A percentile compares a stretch with the other conserved stretches of the same genome.
phyloP scores from a whole-genome alignment of 2,888 invertebrate species.

The Alviniconcha strummeri region DNA sequence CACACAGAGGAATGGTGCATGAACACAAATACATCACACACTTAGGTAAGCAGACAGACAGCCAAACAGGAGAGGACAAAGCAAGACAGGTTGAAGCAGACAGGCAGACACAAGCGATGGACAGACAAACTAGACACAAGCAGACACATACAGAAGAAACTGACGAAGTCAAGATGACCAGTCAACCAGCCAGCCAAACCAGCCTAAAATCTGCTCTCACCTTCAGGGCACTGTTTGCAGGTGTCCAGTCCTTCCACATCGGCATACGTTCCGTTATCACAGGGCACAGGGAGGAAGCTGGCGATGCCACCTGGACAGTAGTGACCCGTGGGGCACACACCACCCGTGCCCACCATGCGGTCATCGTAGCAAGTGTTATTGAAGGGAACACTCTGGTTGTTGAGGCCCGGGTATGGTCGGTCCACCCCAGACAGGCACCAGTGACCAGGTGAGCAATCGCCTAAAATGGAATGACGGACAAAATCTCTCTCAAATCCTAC shows the following conservation, averaged over 20 bases:
- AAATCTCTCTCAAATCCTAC: too few species aligned
- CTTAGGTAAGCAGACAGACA: too few species aligned
- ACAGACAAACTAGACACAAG: background rate
- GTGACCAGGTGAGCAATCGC: conserved; percentile 66
- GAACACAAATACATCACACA: too few species aligned
- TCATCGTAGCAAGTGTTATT: conserved; percentile 65
- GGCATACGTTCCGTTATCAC: conserved; percentile 68
- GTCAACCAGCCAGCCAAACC: background rate
- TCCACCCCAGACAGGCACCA: conserved; percentile 69
- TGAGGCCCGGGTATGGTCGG: conserved; percentile 59
- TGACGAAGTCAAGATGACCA: too few species aligned
- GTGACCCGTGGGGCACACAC: conserved; percentile 65
- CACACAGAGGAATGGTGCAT: too few species aligned
- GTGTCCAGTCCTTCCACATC: conserved; percentile 57
- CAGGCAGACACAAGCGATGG: background rate
- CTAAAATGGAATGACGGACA: conserved; percentile 42
- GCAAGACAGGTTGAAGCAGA: background rate
- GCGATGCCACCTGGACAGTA: conserved; percentile 64
- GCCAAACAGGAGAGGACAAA: too few species aligned
- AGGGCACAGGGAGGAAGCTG: conserved; percentile 59
- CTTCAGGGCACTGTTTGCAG: conserved; percentile 64
- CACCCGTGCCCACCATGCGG: conserved; percentile 62
- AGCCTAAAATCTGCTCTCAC: conserved; percentile 43
- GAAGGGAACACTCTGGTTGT: conserved; percentile 53
- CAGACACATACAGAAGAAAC: background rate